Conservation (phyloP, 2,113 vertebrate genomes). For the Salvelinus alpinus region DNA sequence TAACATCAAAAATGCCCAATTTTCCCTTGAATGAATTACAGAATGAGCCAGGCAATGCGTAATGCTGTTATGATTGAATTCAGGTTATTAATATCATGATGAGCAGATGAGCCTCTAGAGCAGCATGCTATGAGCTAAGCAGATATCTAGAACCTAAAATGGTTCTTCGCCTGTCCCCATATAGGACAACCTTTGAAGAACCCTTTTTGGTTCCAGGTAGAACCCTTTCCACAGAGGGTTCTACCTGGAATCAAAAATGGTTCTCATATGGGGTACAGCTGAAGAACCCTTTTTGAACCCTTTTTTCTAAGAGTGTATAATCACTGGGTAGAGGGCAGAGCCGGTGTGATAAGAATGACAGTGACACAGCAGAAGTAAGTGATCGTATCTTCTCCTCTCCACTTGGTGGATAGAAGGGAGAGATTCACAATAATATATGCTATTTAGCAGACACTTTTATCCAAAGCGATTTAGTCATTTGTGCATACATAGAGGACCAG, state of each 20-base stretch:
- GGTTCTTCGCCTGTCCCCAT: too few relatives aligned
- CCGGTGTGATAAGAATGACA: constrained; percentile 1
- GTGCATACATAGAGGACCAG: constrained; percentile 35
- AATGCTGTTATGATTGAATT: constrained; percentile 63
- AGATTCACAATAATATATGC: constrained; percentile 47
- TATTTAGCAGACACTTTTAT: too few relatives aligned
- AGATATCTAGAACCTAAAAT: constrained; percentile 28
- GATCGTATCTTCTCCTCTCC: not conserved
- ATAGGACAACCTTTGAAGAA: too few relatives aligned
- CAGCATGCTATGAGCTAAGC: constrained; percentile 56
- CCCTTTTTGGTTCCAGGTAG: too few relatives aligned
- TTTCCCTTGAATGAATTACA: constrained; percentile 46
- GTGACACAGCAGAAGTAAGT: too few relatives aligned
- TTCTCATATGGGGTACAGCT: too few relatives aligned
- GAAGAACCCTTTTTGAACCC: too few relatives aligned
- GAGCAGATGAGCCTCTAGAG: constrained; percentile 51
- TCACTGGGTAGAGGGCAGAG: constrained; percentile 54
- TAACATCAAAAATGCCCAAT: not conserved
- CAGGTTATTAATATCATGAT: constrained; percentile 61
- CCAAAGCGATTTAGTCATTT: too few relatives aligned
- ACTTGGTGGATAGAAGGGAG: constrained; percentile 30
- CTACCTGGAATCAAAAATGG: too few relatives aligned
- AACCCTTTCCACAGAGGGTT: too few relatives aligned
- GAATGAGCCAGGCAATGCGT: constrained; percentile 23
- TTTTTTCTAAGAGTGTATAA: constrained; percentile 15